A percentile compares a stretch with the other conserved stretches of the same genome.
Evolutionary conservation across 2,113 vertebrate genomes (phyloP).

Genomic region (Oryzias woworae): DNA sequence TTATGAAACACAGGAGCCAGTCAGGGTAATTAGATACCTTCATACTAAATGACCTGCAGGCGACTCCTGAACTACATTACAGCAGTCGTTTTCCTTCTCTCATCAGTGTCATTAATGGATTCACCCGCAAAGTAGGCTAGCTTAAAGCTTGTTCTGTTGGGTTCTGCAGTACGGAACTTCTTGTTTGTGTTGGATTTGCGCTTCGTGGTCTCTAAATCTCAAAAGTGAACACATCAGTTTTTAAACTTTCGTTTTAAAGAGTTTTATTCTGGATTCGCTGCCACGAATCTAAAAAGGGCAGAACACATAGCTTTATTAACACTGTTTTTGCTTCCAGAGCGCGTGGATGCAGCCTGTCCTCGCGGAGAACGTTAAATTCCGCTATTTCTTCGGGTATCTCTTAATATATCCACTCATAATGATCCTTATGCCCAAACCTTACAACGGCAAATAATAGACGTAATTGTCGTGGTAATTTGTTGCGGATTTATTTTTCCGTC

Average conservation of each 20-base stretch:
- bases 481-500: neutral
- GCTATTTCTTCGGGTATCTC: neutral
- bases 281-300: no score
- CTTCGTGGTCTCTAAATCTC: no score
- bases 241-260: no score
- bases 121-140: neutral
- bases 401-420: neutral
- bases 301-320: no score
- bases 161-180: no score
- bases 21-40: conserved; percentile 35
- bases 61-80: neutral
- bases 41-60: neutral
- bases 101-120: neutral
- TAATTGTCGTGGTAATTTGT: neutral
- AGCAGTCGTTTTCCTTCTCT: neutral
- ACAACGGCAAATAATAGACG: neutral
- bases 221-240: no score
- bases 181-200: no score
- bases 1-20: conserved; percentile 40
- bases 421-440: neutral
- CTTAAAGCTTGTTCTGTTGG: no score
- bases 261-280: no score
- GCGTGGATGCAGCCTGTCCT: neutral
- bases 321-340: no score
- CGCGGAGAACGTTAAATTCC: neutral